A percentile compares a stretch with the other conserved stretches of the same genome.
Conservation (phyloP, 2,797 vertebrate genomes). For the Danio kyathit region DNA sequence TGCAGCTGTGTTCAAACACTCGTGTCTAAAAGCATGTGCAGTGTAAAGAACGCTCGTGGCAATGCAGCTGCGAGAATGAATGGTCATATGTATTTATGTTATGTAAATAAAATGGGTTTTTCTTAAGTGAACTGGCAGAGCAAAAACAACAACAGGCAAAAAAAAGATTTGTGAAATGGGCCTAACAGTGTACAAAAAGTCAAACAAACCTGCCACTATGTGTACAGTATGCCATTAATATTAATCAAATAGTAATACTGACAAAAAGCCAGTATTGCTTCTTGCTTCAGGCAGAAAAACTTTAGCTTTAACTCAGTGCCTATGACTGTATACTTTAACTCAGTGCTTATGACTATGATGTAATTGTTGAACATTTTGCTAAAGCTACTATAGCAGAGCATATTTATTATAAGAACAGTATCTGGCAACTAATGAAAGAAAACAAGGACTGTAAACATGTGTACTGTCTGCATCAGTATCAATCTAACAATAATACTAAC, state of each 20-base stretch:
- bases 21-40: not conserved
- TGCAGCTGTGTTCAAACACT: not conserved
- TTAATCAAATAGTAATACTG: not conserved
- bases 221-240: not conserved
- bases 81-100: not conserved
- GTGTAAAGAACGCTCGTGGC: not conserved
- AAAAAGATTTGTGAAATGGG: not conserved
- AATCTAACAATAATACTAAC: not conserved
- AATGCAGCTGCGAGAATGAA: constrained; percentile 4
- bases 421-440: too few species aligned
- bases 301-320: too few species aligned
- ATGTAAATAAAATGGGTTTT: not conserved
- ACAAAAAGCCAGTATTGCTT: not conserved
- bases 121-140: not conserved
- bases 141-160: not conserved
- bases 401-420: too few species aligned
- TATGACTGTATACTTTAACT: too few species aligned
- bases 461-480: not conserved
- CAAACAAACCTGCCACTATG: not conserved
- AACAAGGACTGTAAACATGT: not conserved
- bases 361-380: too few species aligned
- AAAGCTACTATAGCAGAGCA: too few species aligned
- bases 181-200: not conserved
- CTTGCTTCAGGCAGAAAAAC: too few species aligned
- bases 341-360: too few species aligned